Evolutionary conservation across 2,797 vertebrate species (phyloP).

Genomic region (Zenarchopterus dispar): DNA sequence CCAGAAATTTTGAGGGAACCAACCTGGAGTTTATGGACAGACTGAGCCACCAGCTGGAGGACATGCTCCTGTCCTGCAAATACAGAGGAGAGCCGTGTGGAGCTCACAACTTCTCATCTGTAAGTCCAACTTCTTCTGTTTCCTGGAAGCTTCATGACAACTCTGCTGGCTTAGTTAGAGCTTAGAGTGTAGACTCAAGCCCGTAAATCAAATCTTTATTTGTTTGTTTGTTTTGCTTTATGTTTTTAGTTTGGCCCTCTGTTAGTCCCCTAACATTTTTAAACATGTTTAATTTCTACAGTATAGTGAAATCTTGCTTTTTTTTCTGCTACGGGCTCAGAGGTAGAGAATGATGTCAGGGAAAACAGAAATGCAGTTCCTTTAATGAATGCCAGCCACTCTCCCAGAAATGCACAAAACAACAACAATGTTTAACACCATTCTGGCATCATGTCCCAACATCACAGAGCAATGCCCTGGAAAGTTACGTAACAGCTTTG

Average conservation of each 20-base stretch:
- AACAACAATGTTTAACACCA: too few species aligned
- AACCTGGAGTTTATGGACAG: slow-evolving; percentile 97
- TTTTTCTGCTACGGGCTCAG: slow-evolving; percentile 8
- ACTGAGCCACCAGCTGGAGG: slow-evolving; percentile 95
- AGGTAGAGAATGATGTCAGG: not conserved
- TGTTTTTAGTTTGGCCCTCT: too few species aligned
- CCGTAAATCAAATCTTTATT: not conserved
- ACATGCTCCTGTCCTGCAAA: slow-evolving; percentile 98
- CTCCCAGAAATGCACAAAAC: not conserved
- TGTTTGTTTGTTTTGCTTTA: too few species aligned
- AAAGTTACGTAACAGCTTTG: not conserved
- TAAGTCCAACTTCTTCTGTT: slow-evolving; percentile 82
- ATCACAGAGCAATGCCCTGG: too few species aligned
- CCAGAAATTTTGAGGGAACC: slow-evolving; percentile 96
- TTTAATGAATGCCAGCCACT: too few species aligned
- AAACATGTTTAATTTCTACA: slow-evolving; percentile 49
- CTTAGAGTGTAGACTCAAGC: slow-evolving; percentile 5
- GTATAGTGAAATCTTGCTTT: slow-evolving; percentile 27
- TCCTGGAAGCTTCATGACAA: not conserved
- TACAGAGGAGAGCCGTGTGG: slow-evolving; percentile 95
- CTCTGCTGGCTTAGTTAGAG: not conserved
- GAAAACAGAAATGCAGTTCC: too few species aligned
- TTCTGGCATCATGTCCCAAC: not conserved
- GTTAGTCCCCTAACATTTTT: too few species aligned
- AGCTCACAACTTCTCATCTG: slow-evolving; percentile 96